phyloP scores from a whole-genome alignment of 1,140 invertebrate species.

The Drosophila murphyi region DNA sequence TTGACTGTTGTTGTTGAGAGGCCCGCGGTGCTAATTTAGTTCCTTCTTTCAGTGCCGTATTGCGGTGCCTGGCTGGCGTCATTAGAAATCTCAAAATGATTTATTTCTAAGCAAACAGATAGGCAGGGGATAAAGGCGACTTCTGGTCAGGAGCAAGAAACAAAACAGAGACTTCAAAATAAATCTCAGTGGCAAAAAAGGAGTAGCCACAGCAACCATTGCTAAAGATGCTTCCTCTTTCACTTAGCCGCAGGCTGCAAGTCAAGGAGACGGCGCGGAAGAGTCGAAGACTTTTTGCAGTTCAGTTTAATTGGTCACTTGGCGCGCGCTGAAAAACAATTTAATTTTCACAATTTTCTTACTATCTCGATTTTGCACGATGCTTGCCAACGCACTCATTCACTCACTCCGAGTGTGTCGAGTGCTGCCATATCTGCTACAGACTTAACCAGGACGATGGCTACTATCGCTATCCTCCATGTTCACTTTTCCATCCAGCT shows the following conservation, averaged over 20 bases:
- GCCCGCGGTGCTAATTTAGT: constrained; percentile 56
- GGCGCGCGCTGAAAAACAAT: constrained; percentile 76
- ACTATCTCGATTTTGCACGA: constrained; percentile 76
- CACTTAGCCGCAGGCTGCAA: constrained; percentile 22
- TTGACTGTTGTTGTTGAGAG: constrained; percentile 40
- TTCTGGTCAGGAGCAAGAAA: not conserved
- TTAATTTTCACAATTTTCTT: constrained; percentile 80
- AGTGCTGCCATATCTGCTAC: constrained; percentile 25
- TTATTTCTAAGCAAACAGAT: constrained; percentile 75
- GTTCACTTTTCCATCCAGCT: constrained; percentile 23
- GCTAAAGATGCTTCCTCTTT: not conserved
- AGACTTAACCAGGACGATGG: constrained; percentile 13
- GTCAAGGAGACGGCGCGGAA: constrained; percentile 9
- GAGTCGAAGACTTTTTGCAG: constrained; percentile 59
- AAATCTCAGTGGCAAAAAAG: constrained; percentile 63
- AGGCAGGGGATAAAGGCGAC: not conserved
- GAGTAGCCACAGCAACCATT: constrained; percentile 22
- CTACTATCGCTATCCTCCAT: constrained; percentile 9
- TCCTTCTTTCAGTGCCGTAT: constrained; percentile 41
- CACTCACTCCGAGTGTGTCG: constrained; percentile 4
- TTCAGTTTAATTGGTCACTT: constrained; percentile 79
- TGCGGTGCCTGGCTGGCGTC: constrained; percentile 42
- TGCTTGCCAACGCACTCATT: constrained; percentile 24
- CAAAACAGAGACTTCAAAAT: constrained; percentile 45
- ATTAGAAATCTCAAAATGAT: constrained; percentile 75